Percentiles rank a stretch among this genome's conserved stretches.
Evolutionary conservation across 2,888 invertebrate genomes (phyloP).

Genomic region (Chaetogeoica ovagalla): DNA sequence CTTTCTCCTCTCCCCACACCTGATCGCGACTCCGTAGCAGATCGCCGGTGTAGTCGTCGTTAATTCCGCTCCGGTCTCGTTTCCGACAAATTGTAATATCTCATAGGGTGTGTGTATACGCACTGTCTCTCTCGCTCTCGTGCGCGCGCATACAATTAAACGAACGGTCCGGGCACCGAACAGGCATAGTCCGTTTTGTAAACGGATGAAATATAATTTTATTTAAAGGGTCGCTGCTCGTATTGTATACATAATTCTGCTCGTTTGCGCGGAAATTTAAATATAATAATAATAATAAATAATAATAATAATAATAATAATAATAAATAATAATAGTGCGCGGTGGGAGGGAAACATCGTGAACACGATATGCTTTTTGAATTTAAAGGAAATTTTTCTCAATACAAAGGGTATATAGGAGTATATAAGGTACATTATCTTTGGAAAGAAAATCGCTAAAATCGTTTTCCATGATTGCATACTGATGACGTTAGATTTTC

Average conservation of each 20-base stretch:
- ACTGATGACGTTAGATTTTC: too few relatives aligned
- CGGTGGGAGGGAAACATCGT: too few relatives aligned
- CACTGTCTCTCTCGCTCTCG: too few relatives aligned
- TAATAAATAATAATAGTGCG: background rate
- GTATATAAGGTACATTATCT: too few relatives aligned
- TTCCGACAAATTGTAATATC: constrained; percentile 33
- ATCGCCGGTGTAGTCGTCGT: constrained; percentile 2
- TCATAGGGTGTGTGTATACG: background rate
- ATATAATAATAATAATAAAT: background rate
- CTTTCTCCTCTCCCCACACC: too few relatives aligned
- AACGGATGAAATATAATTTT: background rate
- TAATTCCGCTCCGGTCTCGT: constrained; percentile 20
- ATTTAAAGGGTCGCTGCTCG: background rate
- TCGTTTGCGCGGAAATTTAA: background rate
- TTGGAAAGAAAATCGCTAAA: too few relatives aligned
- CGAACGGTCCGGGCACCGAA: background rate
- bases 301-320: background rate
- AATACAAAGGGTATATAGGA: too few relatives aligned
- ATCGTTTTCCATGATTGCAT: too few relatives aligned
- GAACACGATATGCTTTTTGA: too few relatives aligned
- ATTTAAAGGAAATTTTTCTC: too few relatives aligned
- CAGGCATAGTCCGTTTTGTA: constrained; percentile 2
- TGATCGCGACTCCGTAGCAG: background rate
- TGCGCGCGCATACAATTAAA: background rate
- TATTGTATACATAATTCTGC: background rate